A percentile compares a stretch with the other conserved stretches of the same genome.
These are phyloP conservation scores for Oreocharis arfaki DNA, from an alignment of 2,113 vertebrate genomes.

Conservation along the genomic window DNA sequence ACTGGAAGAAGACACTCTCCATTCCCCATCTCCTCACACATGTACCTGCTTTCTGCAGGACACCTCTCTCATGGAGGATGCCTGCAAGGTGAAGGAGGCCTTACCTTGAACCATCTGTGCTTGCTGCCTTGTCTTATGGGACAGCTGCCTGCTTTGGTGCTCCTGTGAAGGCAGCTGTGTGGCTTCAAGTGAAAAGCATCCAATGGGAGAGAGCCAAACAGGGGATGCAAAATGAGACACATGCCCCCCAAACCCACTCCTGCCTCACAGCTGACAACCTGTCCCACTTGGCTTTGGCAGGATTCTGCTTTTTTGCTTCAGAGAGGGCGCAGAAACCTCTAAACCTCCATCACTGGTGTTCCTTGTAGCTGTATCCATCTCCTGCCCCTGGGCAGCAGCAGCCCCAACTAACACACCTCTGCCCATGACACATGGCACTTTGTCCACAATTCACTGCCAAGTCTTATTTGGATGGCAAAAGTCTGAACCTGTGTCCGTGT, in stretches of 20 bases:
- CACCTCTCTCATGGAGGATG: not conserved
- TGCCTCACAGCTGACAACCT: not conserved
- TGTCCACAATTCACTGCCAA: not conserved
- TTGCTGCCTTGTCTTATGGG: not conserved
- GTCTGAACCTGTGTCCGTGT: not conserved
- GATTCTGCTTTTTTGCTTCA: not conserved
- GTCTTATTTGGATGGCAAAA: not conserved
- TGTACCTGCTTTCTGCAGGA: not conserved
- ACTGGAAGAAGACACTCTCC: not conserved
- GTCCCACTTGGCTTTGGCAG: not conserved
- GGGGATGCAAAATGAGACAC: not conserved
- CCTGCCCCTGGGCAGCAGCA: not conserved
- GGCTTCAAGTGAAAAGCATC: constrained; percentile 7
- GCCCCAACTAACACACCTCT: not conserved
- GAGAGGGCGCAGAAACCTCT: not conserved
- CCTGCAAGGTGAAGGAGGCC: not conserved
- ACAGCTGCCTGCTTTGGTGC: not conserved
- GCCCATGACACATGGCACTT: accelerated
- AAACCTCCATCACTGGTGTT: not conserved
- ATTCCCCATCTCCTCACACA: not conserved
- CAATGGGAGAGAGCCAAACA: not conserved
- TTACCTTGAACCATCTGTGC: not conserved
- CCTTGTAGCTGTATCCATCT: not conserved
- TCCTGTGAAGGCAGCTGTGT: not conserved
- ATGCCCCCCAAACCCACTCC: not conserved